A percentile compares a stretch with the other conserved stretches of the same genome.
phyloP scores from a whole-genome alignment of 92 coral and sea anemone genomes.

The Actinernus sp. region DNA sequence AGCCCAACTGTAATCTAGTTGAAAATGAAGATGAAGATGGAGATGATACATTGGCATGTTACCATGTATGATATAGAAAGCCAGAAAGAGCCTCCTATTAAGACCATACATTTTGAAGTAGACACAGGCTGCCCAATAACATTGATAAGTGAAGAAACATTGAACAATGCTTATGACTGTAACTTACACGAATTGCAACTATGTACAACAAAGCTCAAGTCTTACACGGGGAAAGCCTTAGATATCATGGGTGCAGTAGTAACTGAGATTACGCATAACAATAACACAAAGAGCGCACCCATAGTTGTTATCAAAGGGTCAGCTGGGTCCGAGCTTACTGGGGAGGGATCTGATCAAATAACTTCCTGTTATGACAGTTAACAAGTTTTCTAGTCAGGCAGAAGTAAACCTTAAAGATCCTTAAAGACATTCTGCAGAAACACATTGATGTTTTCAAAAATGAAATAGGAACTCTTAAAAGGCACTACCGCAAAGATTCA shows the following conservation, averaged over 20 bases:
- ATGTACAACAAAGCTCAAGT: slow-evolving; percentile 10
- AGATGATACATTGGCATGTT: slow-evolving; percentile 13
- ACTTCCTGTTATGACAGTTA: slow-evolving; percentile 23
- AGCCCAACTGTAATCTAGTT: slow-evolving; percentile 9
- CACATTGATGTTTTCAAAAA: slow-evolving; percentile 11
- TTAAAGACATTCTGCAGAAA: slow-evolving; percentile 14
- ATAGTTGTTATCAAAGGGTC: slow-evolving; percentile 4
- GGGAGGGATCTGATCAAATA: slow-evolving; percentile 38
- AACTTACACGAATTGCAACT: slow-evolving; percentile 4
- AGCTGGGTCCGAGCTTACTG: slow-evolving; percentile 23
- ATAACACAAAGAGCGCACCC: slow-evolving; percentile 10
- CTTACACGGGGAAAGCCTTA: slow-evolving; percentile 29
- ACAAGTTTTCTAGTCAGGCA: too few species aligned
- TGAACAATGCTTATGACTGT: slow-evolving; percentile 9
- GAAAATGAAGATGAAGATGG: slow-evolving; percentile 10
- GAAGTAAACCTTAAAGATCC: slow-evolving; percentile 13
- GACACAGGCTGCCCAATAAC: slow-evolving; percentile 50
- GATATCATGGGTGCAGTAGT: slow-evolving; percentile 17
- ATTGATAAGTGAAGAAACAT: slow-evolving; percentile 36
- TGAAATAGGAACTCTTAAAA: slow-evolving; percentile 35
- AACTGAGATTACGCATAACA: slow-evolving; percentile 21
- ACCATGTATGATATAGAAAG: slow-evolving; percentile 11
- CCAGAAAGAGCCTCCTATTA: slow-evolving; percentile 39
- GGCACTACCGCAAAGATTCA: slow-evolving; percentile 39
- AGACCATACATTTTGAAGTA: slow-evolving; percentile 19